These are phyloP conservation scores for Lacerta agilis DNA, from an alignment of 2,797 vertebrate species.

Conservation along the genomic window DNA sequence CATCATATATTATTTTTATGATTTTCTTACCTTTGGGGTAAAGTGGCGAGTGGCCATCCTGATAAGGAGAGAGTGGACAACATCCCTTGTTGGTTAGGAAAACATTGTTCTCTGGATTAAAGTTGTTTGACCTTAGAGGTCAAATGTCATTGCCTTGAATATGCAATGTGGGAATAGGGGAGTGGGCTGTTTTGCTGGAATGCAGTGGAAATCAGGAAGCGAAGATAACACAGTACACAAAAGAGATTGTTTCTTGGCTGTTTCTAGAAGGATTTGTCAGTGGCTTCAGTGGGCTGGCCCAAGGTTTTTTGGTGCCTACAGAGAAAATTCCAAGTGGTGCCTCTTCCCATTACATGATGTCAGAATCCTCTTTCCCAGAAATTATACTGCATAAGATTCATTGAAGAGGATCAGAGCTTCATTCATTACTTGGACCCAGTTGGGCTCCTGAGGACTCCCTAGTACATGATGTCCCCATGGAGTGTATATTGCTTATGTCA, in stretches of 20 bases:
- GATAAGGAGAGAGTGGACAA: slow-evolving; percentile 18
- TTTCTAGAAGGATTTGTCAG: background rate
- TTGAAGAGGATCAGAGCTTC: background rate
- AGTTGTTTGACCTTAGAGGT: slow-evolving; percentile 67
- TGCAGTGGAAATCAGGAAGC: slow-evolving; percentile 45
- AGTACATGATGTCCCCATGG: background rate
- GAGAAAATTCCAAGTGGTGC: background rate
- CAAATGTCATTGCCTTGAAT: slow-evolving; percentile 62
- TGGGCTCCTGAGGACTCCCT: background rate
- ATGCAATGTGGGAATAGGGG: background rate
- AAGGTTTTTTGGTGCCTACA: background rate
- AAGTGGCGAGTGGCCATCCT: slow-evolving; percentile 8
- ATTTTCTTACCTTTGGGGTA: slow-evolving; percentile 14
- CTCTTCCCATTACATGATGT: background rate
- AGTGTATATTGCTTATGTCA: background rate
- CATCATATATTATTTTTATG: slow-evolving; percentile 64
- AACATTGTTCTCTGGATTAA: slow-evolving; percentile 63
- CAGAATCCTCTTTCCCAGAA: background rate
- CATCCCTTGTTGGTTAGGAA: slow-evolving; percentile 32
- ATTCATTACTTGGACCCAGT: background rate
- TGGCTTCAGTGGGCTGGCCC: background rate
- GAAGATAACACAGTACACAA: slow-evolving; percentile 44
- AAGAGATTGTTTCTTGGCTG: background rate
- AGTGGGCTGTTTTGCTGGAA: slow-evolving; percentile 25
- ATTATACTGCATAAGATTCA: background rate